phyloP scores from a whole-genome alignment of 2,888 invertebrate genomes.

The Drosophila crucigera region DNA sequence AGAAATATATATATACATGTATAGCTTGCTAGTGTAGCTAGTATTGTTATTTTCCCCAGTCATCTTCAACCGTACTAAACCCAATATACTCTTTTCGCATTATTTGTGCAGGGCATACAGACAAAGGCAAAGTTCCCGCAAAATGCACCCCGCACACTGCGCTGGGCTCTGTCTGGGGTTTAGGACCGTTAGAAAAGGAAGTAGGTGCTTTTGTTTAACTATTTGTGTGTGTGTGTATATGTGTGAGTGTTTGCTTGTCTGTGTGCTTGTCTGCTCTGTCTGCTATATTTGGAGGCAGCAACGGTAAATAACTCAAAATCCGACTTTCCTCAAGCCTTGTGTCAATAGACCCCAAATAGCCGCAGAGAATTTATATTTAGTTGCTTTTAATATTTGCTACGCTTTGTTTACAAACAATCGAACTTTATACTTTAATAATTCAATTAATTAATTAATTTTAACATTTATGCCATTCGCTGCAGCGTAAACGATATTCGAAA shows the following conservation, averaged over 20 bases:
- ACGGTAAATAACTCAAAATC: slow-evolving; percentile 28
- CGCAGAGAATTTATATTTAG: slow-evolving; percentile 23
- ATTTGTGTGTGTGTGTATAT: not conserved
- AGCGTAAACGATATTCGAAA: slow-evolving; percentile 9
- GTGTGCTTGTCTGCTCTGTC: slow-evolving; percentile 22
- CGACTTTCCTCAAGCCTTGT: slow-evolving; percentile 43
- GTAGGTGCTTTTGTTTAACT: slow-evolving; percentile 58
- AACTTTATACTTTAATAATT: not conserved
- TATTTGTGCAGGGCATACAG: not conserved
- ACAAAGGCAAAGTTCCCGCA: slow-evolving; percentile 35
- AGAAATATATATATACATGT: not conserved
- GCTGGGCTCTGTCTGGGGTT: slow-evolving; percentile 62
- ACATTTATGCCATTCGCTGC: not conserved
- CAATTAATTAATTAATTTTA: not conserved
- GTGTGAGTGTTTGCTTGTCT: not conserved
- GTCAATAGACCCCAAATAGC: slow-evolving; percentile 65
- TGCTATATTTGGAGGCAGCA: slow-evolving; percentile 7
- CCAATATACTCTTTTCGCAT: not conserved
- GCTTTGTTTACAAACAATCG: not conserved
- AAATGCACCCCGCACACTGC: slow-evolving; percentile 33
- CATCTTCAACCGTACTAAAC: not conserved
- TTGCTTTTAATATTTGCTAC: slow-evolving; percentile 38
- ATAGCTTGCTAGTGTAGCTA: no score
- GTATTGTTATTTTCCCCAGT: not conserved
- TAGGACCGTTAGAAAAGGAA: slow-evolving; percentile 66